These are phyloP conservation scores for Platycercus adscitus DNA, from an alignment of 2,113 vertebrate species.

Conservation along the genomic window DNA sequence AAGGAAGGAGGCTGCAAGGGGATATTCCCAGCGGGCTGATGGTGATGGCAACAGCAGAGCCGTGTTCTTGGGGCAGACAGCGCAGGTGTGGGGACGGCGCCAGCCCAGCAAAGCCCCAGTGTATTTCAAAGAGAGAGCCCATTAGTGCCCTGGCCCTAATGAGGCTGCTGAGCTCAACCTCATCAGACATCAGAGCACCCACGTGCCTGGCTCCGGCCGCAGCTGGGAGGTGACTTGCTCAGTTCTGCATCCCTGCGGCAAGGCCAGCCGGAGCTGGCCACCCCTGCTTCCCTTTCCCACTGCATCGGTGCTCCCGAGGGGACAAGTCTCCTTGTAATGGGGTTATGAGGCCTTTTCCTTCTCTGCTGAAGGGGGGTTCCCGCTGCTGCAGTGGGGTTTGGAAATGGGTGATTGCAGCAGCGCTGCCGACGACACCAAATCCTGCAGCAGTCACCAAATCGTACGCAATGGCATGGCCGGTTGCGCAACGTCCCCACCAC, in stretches of 20 bases:
- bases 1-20: not conserved
- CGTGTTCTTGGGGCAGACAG: not conserved
- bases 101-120: not conserved
- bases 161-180: not conserved
- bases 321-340: accelerated
- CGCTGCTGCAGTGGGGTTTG: accelerated
- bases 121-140: not conserved
- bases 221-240: not conserved
- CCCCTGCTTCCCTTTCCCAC: not conserved
- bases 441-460: not conserved
- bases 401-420: accelerated
- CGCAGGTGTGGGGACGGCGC: not conserved
- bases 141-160: not conserved
- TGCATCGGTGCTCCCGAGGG: not conserved
- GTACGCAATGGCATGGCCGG: accelerated
- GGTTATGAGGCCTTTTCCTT: not conserved
- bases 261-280: accelerated
- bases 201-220: accelerated
- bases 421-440: accelerated
- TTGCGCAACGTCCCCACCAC: accelerated
- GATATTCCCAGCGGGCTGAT: not conserved
- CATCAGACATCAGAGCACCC: not conserved
- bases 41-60: not conserved
- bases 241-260: not conserved
- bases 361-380: no score